These are phyloP conservation scores for Brassicogethes aeneus DNA, from an alignment of 2,888 invertebrate species.

Conservation along the genomic window DNA sequence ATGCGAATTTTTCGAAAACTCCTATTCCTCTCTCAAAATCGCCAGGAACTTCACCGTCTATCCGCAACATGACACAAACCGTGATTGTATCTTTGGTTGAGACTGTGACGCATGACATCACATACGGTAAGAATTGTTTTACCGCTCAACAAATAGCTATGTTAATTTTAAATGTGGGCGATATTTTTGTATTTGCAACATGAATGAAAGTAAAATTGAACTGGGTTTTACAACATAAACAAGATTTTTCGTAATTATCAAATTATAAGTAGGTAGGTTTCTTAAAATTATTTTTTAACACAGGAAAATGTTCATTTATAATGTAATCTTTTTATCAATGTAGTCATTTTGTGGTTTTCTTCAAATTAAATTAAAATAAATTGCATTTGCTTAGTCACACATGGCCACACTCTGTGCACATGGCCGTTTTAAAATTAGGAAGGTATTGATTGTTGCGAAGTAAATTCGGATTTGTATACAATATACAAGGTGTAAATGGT, in stretches of 20 bases:
- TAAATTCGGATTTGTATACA: no score
- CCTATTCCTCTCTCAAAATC: conserved; percentile 39
- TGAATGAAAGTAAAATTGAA: conserved; percentile 7
- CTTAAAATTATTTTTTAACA: no score
- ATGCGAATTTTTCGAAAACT: conserved; percentile 35
- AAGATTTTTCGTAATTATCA: conserved; percentile 4
- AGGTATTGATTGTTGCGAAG: no score
- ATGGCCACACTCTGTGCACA: no score
- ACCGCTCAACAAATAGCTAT: conserved; percentile 6
- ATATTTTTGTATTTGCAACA: conserved; percentile 10
- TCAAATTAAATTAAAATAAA: no score
- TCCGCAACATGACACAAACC: conserved; percentile 38
- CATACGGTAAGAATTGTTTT: conserved; percentile 42
- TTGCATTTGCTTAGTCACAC: no score
- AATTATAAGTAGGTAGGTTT: not conserved
- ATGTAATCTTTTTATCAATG: no score
- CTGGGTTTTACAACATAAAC: conserved; percentile 2
- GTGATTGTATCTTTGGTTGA: conserved; percentile 40
- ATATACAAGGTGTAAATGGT: no score
- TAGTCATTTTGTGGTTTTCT: no score
- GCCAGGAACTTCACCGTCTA: conserved; percentile 35
- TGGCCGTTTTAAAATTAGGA: no score
- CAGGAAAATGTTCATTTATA: no score
- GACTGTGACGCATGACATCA: conserved; percentile 49
- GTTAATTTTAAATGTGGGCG: conserved; percentile 16